Percentiles rank a stretch among this genome's conserved stretches.
phyloP scores from a whole-genome alignment of 2,113 vertebrate genomes.

The Marmota flaviventris region DNA sequence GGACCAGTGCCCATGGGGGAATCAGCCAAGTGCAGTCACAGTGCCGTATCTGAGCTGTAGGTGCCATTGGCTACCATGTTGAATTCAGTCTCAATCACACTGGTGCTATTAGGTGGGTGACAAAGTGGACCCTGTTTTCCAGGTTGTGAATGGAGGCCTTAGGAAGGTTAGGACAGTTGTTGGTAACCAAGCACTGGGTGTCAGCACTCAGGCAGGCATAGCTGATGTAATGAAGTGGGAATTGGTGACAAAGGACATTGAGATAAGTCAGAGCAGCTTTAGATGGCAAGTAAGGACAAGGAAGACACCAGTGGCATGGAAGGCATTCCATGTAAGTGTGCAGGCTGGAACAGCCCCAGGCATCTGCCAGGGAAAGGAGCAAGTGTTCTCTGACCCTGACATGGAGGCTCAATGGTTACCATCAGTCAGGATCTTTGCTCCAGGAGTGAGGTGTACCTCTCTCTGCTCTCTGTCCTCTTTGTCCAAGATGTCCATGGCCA shows the following conservation, averaged over 20 bases:
- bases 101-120: neutral
- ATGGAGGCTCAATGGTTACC: neutral
- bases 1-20: neutral
- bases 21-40: neutral
- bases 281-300: neutral
- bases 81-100: neutral
- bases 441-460: neutral
- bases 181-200: neutral
- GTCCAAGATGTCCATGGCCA: neutral
- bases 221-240: neutral
- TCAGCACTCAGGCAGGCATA: neutral
- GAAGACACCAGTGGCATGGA: neutral
- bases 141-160: neutral
- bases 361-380: neutral
- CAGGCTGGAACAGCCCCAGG: neutral
- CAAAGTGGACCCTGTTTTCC: neutral
- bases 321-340: neutral
- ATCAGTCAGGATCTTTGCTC: neutral
- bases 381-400: neutral
- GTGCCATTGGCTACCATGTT: neutral
- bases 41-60: neutral
- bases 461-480: neutral
- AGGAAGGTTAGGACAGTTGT: neutral
- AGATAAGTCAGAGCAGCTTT: constrained; percentile 30
- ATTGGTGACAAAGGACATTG: neutral